Evolutionary conservation across 2,888 invertebrate genomes (phyloP).

Genomic region (Trachelus troglodyta): DNA sequence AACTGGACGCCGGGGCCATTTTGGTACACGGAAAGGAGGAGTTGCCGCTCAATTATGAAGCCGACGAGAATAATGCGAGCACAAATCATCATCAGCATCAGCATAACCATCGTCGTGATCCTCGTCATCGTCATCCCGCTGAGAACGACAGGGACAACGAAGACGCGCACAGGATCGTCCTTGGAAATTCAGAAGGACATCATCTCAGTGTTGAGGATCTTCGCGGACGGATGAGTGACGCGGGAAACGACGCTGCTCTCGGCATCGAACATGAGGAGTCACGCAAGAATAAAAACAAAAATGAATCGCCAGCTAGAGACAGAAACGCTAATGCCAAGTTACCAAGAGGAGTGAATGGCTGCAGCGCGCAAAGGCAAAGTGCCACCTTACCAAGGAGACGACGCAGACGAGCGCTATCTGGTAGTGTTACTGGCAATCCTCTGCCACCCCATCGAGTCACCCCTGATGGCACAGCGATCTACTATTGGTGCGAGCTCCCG

Average conservation of each 20-base stretch:
- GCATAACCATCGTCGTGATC: slow-evolving; percentile 14
- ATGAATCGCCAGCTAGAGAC: slow-evolving; percentile 36
- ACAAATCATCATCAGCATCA: slow-evolving; percentile 24
- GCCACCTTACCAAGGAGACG: slow-evolving; percentile 60
- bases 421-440: slow-evolving; percentile 53
- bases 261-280: slow-evolving; percentile 40
- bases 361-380: slow-evolving; percentile 47
- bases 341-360: slow-evolving; percentile 33
- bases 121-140: slow-evolving; percentile 20
- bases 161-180: slow-evolving; percentile 5
- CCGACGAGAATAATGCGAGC: slow-evolving; percentile 37
- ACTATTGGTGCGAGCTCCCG: slow-evolving; percentile 89
- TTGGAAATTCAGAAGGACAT: slow-evolving; percentile 48
- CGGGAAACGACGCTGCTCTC: slow-evolving; percentile 22
- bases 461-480: slow-evolving; percentile 85
- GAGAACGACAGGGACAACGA: slow-evolving; percentile 26
- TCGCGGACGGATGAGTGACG: slow-evolving; percentile 11
- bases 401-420: slow-evolving; percentile 56
- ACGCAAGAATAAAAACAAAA: slow-evolving; percentile 20
- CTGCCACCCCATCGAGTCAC: slow-evolving; percentile 81
- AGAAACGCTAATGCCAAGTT: slow-evolving; percentile 50
- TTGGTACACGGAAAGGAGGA: slow-evolving; percentile 77
- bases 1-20: slow-evolving; percentile 68
- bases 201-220: slow-evolving; percentile 13
- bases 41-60: slow-evolving; percentile 70